These are phyloP conservation scores for Caenorhabditis sinica DNA, from an alignment of 2,888 invertebrate genomes.

Conservation along the genomic window DNA sequence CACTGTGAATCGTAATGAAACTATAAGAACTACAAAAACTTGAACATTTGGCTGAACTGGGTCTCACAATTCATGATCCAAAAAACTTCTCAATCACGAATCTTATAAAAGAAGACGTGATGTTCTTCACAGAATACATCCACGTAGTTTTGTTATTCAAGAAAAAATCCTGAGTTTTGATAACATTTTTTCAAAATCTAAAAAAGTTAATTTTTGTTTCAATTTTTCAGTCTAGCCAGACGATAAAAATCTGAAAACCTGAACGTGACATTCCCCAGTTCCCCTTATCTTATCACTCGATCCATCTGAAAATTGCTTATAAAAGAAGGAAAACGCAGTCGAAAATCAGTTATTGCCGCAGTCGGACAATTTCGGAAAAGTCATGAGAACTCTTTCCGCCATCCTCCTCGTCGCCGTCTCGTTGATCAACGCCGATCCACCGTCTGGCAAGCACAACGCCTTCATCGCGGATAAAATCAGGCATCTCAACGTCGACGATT, in stretches of 20 bases:
- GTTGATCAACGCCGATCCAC: background rate
- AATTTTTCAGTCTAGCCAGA: background rate
- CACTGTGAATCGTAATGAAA: too few relatives aligned
- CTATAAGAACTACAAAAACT: too few relatives aligned
- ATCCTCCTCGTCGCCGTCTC: conserved; percentile 22
- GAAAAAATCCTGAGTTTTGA: background rate
- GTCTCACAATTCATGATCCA: too few relatives aligned
- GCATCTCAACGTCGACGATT: background rate
- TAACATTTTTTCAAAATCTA: background rate
- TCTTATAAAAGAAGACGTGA: too few relatives aligned
- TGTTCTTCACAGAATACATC: too few relatives aligned
- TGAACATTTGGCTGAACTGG: too few relatives aligned
- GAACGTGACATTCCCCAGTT: conserved; percentile 5
- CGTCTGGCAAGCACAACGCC: background rate
- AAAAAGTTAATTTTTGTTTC: background rate
- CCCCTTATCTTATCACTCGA: conserved; percentile 11
- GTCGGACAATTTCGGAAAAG: conserved; percentile 22
- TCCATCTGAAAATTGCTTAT: conserved; percentile 8
- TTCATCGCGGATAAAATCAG: background rate
- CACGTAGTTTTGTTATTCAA: background rate
- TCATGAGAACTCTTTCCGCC: conserved; percentile 36
- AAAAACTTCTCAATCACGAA: too few relatives aligned
- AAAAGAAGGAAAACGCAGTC: conserved; percentile 1
- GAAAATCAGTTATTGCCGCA: conserved; percentile 22
- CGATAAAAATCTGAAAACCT: background rate